These are phyloP conservation scores for Platichthys flesus DNA, from an alignment of 2,113 vertebrate genomes.

Conservation along the genomic window DNA sequence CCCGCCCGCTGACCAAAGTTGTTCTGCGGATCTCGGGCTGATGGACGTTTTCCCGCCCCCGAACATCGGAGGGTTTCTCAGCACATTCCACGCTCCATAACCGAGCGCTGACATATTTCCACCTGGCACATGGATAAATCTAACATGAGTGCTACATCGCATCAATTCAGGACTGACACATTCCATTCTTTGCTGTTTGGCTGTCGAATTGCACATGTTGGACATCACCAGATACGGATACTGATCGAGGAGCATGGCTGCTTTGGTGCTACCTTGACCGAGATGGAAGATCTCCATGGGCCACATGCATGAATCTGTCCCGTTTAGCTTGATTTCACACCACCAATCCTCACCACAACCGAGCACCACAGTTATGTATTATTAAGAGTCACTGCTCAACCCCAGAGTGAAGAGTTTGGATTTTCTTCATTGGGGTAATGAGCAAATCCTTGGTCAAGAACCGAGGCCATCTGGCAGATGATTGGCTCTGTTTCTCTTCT, in stretches of 20 bases:
- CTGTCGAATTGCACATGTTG: slow-evolving; percentile 1
- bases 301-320: neutral
- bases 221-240: neutral
- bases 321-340: neutral
- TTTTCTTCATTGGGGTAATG: no score
- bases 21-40: slow-evolving; percentile 20
- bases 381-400: no score
- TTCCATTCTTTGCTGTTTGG: neutral
- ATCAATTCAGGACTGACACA: slow-evolving; percentile 14
- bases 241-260: neutral
- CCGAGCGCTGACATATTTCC: slow-evolving; percentile 29
- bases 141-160: neutral
- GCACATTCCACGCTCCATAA: slow-evolving; percentile 7
- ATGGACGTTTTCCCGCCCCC: slow-evolving; percentile 23
- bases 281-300: neutral
- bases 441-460: neutral
- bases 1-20: slow-evolving; percentile 28
- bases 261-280: neutral
- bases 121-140: slow-evolving; percentile 32
- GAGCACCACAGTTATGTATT: neutral
- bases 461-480: neutral
- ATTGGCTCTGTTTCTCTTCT: no score
- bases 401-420: no score
- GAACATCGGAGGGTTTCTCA: slow-evolving; percentile 18
- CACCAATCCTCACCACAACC: neutral